phyloP scores from a whole-genome alignment of 2,113 vertebrate species.

The Pan troglodytes region NHGRI_mPanTro3-v2.1_pri NC_072410.2:20798501-20799000 shows the following conservation, averaged over 20 bases:
- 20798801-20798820: neutral
- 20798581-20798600: neutral
- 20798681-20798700: neutral
- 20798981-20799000: neutral
- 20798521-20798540: neutral
- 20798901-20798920: neutral
- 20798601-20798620: neutral
- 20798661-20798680: neutral
- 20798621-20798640: neutral
- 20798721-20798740: neutral
- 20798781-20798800: neutral
- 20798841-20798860: neutral
- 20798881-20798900: neutral
- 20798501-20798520: neutral
- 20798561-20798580: neutral
- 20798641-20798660: too few species aligned
- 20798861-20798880: neutral
- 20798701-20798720: rapidly evolving
- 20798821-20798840: neutral
- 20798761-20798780: neutral
- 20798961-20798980: rapidly evolving
- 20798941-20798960: neutral
- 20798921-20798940: neutral
- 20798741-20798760: neutral
- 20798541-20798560: neutral